A percentile compares a stretch with the other conserved stretches of the same genome.
These are phyloP conservation scores for Mesembrinibis cayennensis DNA, from an alignment of 2,113 vertebrate species.

Conservation along the genomic window DNA sequence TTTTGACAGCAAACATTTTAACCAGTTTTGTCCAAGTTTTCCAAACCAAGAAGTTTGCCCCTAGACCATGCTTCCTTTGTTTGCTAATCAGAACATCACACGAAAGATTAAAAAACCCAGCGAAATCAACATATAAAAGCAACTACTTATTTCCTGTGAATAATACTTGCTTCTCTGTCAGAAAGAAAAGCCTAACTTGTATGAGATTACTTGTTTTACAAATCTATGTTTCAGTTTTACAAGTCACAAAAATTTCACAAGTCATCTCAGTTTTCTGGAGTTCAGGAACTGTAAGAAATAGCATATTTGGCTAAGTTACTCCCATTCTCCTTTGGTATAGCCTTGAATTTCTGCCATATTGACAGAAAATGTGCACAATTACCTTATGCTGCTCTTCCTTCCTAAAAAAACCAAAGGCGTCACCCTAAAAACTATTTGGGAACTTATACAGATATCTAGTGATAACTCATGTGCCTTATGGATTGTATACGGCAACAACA, in stretches of 20 bases:
- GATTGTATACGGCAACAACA: not conserved
- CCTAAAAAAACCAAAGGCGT: not conserved
- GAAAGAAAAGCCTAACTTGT: not conserved
- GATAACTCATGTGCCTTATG: not conserved
- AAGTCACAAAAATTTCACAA: not conserved
- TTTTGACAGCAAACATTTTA: not conserved
- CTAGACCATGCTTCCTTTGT: not conserved
- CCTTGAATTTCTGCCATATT: not conserved
- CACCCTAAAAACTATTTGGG: not conserved
- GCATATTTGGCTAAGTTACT: not conserved
- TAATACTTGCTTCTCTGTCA: not conserved
- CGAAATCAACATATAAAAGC: not conserved
- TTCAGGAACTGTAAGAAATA: not conserved
- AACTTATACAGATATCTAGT: accelerated
- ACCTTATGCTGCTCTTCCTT: not conserved
- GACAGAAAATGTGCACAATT: not conserved
- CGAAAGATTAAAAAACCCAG: not conserved
- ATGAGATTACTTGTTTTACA: not conserved
- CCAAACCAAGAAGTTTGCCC: not conserved
- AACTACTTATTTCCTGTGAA: not conserved
- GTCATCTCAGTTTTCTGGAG: not conserved
- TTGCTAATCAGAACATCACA: not conserved
- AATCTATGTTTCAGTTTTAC: not conserved
- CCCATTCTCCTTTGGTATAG: not conserved
- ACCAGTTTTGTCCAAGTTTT: not conserved